These are phyloP conservation scores for Seira sanloemensis DNA, from an alignment of 2,888 invertebrate species.

Conservation along the genomic window DNA sequence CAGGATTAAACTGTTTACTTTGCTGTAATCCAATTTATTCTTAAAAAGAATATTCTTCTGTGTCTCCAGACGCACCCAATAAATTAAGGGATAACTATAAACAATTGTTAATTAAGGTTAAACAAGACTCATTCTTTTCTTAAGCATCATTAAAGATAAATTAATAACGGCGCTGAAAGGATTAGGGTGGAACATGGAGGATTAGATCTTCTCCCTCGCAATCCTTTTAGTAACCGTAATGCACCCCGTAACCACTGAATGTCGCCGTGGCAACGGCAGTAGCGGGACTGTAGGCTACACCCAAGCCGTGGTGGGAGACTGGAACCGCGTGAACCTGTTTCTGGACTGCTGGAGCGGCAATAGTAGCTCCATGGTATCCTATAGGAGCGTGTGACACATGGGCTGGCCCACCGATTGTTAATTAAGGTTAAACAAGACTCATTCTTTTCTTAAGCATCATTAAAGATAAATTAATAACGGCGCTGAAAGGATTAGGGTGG, in stretches of 20 bases:
- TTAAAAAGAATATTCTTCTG: neutral
- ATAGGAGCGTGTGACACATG: too few species aligned
- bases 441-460: constrained; percentile 40
- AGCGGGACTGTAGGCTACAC: constrained; percentile 62
- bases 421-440: neutral
- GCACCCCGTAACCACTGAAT: constrained; percentile 67
- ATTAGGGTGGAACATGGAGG: constrained; percentile 19
- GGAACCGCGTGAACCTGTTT: constrained; percentile 30
- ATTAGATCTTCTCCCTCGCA: neutral
- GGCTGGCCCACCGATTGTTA: constrained; percentile 19
- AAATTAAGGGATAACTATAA: constrained; percentile 35
- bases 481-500: constrained; percentile 32
- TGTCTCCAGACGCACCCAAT: neutral
- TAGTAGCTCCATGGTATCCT: neutral
- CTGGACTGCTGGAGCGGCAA: neutral
- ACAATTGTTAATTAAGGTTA: constrained; percentile 17
- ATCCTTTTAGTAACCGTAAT: constrained; percentile 68
- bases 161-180: constrained; percentile 32
- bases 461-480: constrained; percentile 32
- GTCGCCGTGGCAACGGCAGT: constrained; percentile 63
- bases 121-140: constrained; percentile 26
- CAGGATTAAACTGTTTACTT: neutral
- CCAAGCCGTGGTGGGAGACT: constrained; percentile 33
- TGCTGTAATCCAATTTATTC: neutral
- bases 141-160: constrained; percentile 35